Evolutionary conservation across 1,140 invertebrate genomes (phyloP).

Genomic region (Helicorthomorpha holstii): DNA sequence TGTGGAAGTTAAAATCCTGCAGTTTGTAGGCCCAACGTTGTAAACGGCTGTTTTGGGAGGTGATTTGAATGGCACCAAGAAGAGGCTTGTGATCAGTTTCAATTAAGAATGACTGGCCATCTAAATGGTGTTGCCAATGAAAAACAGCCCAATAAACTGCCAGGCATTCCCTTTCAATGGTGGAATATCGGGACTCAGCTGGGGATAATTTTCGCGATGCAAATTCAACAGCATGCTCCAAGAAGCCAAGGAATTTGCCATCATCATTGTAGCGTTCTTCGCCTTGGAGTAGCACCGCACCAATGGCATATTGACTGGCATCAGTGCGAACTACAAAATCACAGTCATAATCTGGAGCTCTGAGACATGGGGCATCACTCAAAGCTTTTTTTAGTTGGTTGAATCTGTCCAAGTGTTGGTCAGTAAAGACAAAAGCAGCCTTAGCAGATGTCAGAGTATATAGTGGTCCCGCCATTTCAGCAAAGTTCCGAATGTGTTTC

Average conservation of each 20-base stretch:
- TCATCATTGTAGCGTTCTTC: too few species aligned
- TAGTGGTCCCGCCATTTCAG: conserved; percentile 12
- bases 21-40: not conserved
- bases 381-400: not conserved
- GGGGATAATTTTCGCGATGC: not conserved
- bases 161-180: not conserved
- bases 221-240: too few species aligned
- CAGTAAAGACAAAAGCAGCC: not conserved
- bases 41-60: not conserved
- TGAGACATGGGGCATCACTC: not conserved
- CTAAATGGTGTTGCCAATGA: not conserved
- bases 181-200: not conserved
- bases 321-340: not conserved
- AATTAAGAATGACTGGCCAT: not conserved
- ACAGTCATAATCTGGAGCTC: not conserved
- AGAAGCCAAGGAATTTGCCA: not conserved
- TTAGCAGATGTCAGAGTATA: conserved; percentile 3
- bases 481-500: conserved; percentile 18
- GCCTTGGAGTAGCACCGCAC: not conserved
- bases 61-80: not conserved
- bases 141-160: not conserved
- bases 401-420: not conserved
- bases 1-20: not conserved
- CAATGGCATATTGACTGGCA: not conserved
- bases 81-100: not conserved